Evolutionary conservation across 2,797 vertebrate genomes (phyloP).

Genomic region (Scolopax rusticola): DNA sequence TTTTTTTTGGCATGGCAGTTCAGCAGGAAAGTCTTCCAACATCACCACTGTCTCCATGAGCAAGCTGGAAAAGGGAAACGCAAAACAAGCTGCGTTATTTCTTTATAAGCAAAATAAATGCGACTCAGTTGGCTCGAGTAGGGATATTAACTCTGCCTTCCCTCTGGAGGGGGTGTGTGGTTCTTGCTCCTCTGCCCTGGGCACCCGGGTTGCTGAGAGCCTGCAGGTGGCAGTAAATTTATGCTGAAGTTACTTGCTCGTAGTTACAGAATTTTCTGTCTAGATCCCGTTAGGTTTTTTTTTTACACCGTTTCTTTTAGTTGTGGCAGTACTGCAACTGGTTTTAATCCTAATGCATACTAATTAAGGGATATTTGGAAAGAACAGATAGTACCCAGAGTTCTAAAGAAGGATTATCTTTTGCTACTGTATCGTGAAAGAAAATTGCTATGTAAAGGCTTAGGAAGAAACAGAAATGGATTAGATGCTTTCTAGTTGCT

Average conservation of each 20-base stretch:
- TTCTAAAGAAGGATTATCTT: conserved; percentile 78
- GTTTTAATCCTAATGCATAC: conserved; percentile 74
- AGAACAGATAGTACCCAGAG: conserved; percentile 36
- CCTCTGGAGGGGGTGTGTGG: background rate
- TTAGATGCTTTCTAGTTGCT: conserved; percentile 69
- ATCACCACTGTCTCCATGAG: background rate
- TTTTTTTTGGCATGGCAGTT: background rate
- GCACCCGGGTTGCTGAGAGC: background rate
- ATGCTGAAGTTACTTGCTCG: conserved; percentile 16
- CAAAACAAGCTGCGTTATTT: background rate
- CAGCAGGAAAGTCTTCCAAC: background rate
- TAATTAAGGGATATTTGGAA: conserved; percentile 77
- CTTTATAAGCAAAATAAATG: background rate
- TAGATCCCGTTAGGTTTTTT: conserved; percentile 4
- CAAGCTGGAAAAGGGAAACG: background rate
- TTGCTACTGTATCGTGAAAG: conserved; percentile 67
- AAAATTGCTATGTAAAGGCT: conserved; percentile 68
- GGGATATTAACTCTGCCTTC: background rate
- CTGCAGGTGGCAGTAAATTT: conserved; percentile 81
- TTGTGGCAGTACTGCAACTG: conserved; percentile 25
- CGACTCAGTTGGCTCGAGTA: background rate
- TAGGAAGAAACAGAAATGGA: conserved; percentile 69
- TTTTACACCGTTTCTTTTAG: conserved; percentile 39
- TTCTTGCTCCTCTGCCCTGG: background rate
- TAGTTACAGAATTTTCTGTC: background rate